A percentile compares a stretch with the other conserved stretches of the same genome.
Evolutionary conservation across 2,113 vertebrate species (phyloP).

Genomic region (Danionella cerebrum): DNA sequence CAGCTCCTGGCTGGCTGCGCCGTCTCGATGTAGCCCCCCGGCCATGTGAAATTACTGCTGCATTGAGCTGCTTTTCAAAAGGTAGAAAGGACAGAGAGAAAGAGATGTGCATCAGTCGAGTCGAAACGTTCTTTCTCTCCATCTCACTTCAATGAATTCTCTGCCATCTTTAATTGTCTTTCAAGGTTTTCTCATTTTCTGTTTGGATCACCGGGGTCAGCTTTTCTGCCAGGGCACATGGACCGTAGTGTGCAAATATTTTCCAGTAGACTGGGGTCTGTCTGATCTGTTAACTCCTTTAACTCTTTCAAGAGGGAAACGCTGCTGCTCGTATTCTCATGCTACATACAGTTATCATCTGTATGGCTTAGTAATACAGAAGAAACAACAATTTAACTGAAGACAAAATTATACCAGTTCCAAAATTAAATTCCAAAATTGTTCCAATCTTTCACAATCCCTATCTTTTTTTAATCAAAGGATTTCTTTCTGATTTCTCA

Average conservation of each 20-base stretch:
- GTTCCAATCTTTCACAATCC: no score
- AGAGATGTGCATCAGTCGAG: slow-evolving; percentile 6
- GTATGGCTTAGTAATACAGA: not conserved
- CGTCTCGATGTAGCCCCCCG: slow-evolving; percentile 78
- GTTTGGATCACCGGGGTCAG: slow-evolving; percentile 13
- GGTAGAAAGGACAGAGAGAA: not conserved
- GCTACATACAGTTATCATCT: slow-evolving; percentile 1
- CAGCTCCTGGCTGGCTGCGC: slow-evolving; percentile 53
- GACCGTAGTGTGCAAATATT: slow-evolving; percentile 23
- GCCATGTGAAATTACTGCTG: slow-evolving; percentile 75
- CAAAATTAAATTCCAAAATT: no score
- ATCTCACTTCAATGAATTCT: slow-evolving; percentile 4
- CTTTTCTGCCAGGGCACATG: slow-evolving; percentile 12
- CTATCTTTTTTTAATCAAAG: no score
- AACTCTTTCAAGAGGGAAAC: slow-evolving; percentile 29
- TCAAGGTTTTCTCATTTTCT: slow-evolving; percentile 35
- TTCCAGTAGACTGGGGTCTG: slow-evolving; percentile 27
- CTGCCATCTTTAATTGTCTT: slow-evolving; percentile 23
- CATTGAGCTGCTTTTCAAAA: slow-evolving; percentile 65
- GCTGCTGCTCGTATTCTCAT: not conserved
- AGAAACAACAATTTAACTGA: no score
- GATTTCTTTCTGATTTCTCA: no score
- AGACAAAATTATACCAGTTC: no score
- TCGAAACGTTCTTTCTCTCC: not conserved
- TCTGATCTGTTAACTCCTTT: slow-evolving; percentile 25